Base-by-base conservation (phyloP, 2,113 vertebrate species). In the Meleagris gallopavo region DNA sequence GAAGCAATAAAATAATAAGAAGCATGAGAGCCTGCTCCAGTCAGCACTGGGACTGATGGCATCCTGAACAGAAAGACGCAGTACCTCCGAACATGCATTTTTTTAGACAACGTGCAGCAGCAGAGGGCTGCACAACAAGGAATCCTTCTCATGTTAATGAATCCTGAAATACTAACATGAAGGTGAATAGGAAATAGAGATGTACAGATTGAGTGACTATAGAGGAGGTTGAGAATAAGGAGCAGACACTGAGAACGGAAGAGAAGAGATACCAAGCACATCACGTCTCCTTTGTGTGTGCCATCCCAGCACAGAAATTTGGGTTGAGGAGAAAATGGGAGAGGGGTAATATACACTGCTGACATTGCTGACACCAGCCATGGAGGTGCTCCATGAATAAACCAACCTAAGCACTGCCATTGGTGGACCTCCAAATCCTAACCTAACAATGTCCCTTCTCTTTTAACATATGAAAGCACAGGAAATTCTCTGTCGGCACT, bases 51-150 rank as follows among this genome's bases (percentile, higher is more conserved):
- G 21, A 16, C 2, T 54, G 27, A 17, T 40, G 75, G 20, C 10
- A 84, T 32, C 4, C 29, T 27, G 45, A 40, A 38, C 14, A 65
- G 55, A 34, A 90, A 86, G 88, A 30, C 5, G 0, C 48, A 83
- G 34, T 38, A 52, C 5, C 8, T 78, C 43, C 40, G 43, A 55
- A 85, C 9, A 9, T 57, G 4, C 24, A 54, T 85, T 74, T 22
- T 34, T 66, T 74, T 9, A 48, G 45, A 85, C 77, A 93, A 43
- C 2, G 18, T 2, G 19, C 11, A 75, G 61, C 90, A 90, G 77
- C 70, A 96, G 94, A 84, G 83, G 91, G 80, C 91, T 90, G 54
- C 77, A 45, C 10, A 54, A 79, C 36, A 95, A 86, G 69, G 81
- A 82, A 93, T 82, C 2, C 15, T 61, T 6, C 2, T 19, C 7